Base-by-base conservation (phyloP, 2,113 vertebrate genomes). In the Merops nubicus region DNA sequence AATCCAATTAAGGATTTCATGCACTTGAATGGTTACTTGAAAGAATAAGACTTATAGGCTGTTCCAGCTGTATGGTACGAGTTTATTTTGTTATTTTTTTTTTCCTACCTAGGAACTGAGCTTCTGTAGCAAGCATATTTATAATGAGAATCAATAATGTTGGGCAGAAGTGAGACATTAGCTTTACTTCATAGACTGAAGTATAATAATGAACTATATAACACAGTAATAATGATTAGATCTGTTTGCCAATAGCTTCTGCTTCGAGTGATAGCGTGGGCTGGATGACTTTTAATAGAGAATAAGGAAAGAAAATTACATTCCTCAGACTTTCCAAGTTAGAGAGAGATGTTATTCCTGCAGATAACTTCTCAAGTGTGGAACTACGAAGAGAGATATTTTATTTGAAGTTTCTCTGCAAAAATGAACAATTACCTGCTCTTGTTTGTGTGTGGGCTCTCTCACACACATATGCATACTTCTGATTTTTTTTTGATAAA, bases 251-350 rank as follows among this genome's bases (percentile, higher is more conserved):
- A 9, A 97, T 98, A 94, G 88, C 93, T 97, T 89, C 95, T 96
- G 77, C 96, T 95, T 88, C 83, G 92, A 96, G 92, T 86, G 83
- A 94, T 96, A 91, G 90, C 89, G 93, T 97, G 95, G 96, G 94
- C 96, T 96, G 96, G 86, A 93, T 97, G 91, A 87, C 95, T 97
- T 97, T 97, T 97, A 97, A 96, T 80, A 97, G 91, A 97, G 96
- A 97, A 97, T 88, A 80, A 57, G 88, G 80, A 87, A 94, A 97
- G 94, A 96, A 97, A 98, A 98, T 98, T 94, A 85, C 60, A 87
- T 98, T 98, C 91, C 97, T 98, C 87, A 91, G 91, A 82, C 74
- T 96, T 96, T 91, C 74, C 54, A 96, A 97, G 93, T 97, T 95
- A 95, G 87, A 96, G 43, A 76, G 95, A 97, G 88, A 91, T 91